These are phyloP conservation scores for Archips crataeganus DNA, from an alignment of 2,888 invertebrate species.

Conservation along the genomic window DNA sequence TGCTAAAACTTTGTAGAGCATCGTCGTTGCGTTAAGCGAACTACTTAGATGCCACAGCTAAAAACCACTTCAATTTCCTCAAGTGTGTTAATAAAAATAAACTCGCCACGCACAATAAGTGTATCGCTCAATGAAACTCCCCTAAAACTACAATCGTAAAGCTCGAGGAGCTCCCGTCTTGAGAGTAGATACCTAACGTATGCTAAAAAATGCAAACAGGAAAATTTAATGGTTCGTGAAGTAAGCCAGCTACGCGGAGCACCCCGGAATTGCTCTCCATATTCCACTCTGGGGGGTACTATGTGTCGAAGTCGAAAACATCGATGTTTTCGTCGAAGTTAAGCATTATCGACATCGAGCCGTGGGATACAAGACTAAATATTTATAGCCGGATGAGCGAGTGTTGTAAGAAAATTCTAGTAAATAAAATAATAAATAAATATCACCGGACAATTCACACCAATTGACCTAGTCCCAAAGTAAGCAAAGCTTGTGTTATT, in stretches of 20 bases:
- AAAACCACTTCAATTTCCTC: conserved; percentile 27
- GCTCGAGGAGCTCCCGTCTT: conserved; percentile 59
- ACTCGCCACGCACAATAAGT: conserved; percentile 50
- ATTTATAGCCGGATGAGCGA: too few relatives aligned
- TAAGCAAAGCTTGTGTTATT: too few relatives aligned
- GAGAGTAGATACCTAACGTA: conserved; percentile 71
- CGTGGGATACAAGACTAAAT: too few relatives aligned
- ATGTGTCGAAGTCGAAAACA: conserved; percentile 44
- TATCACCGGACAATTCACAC: too few relatives aligned
- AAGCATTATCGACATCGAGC: background rate
- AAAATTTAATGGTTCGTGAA: conserved; percentile 85
- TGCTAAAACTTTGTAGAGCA: background rate
- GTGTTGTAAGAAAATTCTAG: too few relatives aligned
- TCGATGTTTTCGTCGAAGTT: background rate
- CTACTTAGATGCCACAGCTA: background rate
- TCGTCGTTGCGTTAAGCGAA: background rate
- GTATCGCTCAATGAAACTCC: conserved; percentile 57
- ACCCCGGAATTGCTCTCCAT: conserved; percentile 73
- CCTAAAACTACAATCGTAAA: conserved; percentile 81
- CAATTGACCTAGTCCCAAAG: too few relatives aligned
- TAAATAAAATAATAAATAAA: too few relatives aligned
- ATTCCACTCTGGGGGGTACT: conserved; percentile 64
- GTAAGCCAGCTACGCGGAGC: conserved; percentile 74
- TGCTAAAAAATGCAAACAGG: conserved; percentile 86
- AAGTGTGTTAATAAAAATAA: conserved; percentile 49